These are phyloP conservation scores for Tinea pellionella DNA, from an alignment of 2,888 invertebrate species.

Conservation along the genomic window DNA sequence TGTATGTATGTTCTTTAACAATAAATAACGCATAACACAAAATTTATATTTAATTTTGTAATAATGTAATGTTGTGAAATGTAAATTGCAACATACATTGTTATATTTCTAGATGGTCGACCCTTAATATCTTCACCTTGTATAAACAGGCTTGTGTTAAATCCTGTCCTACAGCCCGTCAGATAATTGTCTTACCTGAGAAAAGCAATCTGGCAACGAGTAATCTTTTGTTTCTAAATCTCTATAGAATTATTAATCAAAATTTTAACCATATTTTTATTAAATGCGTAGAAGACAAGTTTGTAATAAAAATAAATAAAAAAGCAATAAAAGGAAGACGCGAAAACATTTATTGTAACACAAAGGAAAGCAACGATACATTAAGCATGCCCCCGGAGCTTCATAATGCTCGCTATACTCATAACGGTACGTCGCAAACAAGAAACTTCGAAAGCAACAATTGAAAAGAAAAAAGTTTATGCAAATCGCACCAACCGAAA, in stretches of 20 bases:
- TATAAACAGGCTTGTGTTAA: not conserved
- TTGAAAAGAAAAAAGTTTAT: constrained; percentile 60
- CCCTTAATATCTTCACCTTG: not conserved
- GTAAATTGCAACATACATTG: not conserved
- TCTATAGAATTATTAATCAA: not conserved
- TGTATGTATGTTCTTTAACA: constrained; percentile 29
- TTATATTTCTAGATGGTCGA: not conserved
- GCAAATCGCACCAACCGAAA: constrained; percentile 63
- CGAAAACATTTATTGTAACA: not conserved
- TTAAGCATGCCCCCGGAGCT: not conserved
- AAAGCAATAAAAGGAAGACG: not conserved
- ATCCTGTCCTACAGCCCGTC: not conserved
- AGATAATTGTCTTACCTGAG: constrained; percentile 16
- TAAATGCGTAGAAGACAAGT: not conserved
- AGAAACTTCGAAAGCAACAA: constrained; percentile 10
- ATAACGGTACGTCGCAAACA: constrained; percentile 11
- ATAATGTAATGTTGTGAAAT: not conserved
- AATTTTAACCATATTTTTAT: not conserved
- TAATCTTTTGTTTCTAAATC: not conserved
- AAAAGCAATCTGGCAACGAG: not conserved
- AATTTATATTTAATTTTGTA: not conserved
- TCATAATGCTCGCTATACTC: not conserved
- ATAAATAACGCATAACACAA: constrained; percentile 13
- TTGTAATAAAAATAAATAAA: not conserved
- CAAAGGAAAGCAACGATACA: not conserved